Percentiles rank a stretch among this genome's conserved stretches.
Evolutionary conservation across 1,140 invertebrate genomes (phyloP).

Genomic region (Pollicipes pollicipes): DNA sequence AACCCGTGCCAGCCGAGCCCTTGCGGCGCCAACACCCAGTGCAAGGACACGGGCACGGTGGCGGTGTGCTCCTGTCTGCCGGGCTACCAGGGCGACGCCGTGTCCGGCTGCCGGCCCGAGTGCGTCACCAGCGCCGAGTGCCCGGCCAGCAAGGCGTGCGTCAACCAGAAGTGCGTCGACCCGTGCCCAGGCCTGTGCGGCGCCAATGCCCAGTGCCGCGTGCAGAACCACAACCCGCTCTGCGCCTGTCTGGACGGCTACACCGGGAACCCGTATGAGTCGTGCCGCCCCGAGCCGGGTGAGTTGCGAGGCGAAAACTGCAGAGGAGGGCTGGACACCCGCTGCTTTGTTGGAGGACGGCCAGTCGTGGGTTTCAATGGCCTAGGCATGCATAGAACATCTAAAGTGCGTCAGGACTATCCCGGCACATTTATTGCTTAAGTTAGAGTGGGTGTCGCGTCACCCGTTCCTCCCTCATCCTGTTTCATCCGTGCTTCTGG

Average conservation of each 20-base stretch:
- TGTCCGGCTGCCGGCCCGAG: slow-evolving; percentile 38
- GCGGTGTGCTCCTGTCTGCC: slow-evolving; percentile 16
- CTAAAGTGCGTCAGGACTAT: no score
- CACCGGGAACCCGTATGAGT: slow-evolving; percentile 23
- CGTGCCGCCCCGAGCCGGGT: slow-evolving; percentile 16
- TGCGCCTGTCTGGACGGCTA: slow-evolving; percentile 23
- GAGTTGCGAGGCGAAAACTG: no score
- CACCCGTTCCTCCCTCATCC: no score
- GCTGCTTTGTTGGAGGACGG: no score
- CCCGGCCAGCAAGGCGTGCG: slow-evolving; percentile 47
- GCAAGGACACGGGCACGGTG: slow-evolving; percentile 16
- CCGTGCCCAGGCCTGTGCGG: slow-evolving; percentile 36
- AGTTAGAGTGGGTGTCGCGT: no score
- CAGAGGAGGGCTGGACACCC: no score
- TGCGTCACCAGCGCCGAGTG: slow-evolving; percentile 64
- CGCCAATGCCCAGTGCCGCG: slow-evolving; percentile 21
- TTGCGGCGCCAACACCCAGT: slow-evolving; percentile 28
- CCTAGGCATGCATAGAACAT: no score
- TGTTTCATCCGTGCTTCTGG: no score
- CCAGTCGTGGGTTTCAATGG: no score
- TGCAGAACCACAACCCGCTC: slow-evolving; percentile 21
- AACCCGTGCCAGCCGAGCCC: slow-evolving; percentile 49
- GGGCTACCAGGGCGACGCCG: slow-evolving; percentile 15
- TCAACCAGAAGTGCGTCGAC: slow-evolving; percentile 49
- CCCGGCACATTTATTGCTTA: no score